Percentiles rank a stretch among this genome's conserved stretches.
phyloP scores from a whole-genome alignment of 1,140 invertebrate genomes.

The Trialeurodes vaporariorum region DNA sequence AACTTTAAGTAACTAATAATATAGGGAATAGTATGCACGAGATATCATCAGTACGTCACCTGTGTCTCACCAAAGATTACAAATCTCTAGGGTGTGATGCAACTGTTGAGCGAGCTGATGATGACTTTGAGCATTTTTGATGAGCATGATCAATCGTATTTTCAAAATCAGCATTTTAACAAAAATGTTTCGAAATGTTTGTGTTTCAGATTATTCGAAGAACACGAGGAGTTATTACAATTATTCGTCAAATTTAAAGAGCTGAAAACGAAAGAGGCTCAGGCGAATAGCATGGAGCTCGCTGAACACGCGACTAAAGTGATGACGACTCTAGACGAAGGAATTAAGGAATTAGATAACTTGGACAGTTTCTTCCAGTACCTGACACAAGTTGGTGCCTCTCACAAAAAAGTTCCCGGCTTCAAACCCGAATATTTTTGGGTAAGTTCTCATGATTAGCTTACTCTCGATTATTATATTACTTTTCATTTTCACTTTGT shows the following conservation, averaged over 20 bases:
- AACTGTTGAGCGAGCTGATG: no score
- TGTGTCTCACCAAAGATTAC: no score
- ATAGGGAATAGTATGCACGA: no score
- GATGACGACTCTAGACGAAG: constrained; percentile 76
- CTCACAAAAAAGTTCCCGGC: constrained; percentile 68
- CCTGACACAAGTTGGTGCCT: constrained; percentile 66
- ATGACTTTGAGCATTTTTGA: no score
- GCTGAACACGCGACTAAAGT: constrained; percentile 77
- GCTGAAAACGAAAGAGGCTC: constrained; percentile 64
- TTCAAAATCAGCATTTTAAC: no score
- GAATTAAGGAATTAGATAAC: constrained; percentile 72
- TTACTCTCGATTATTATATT: constrained; percentile 11
- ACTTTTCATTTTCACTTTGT: no score
- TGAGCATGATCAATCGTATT: no score
- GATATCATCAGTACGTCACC: no score
- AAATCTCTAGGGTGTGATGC: no score
- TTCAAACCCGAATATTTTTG: constrained; percentile 79
- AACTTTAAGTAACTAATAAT: no score
- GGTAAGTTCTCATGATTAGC: constrained; percentile 42
- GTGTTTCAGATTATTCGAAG: constrained; percentile 75
- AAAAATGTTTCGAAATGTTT: no score
- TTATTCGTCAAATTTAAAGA: constrained; percentile 74
- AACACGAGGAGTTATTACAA: constrained; percentile 62
- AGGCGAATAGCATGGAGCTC: constrained; percentile 64
- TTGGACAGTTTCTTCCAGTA: constrained; percentile 71